Base-by-base conservation (phyloP, 2,888 invertebrate genomes). In the Ophraella communa region DNA sequence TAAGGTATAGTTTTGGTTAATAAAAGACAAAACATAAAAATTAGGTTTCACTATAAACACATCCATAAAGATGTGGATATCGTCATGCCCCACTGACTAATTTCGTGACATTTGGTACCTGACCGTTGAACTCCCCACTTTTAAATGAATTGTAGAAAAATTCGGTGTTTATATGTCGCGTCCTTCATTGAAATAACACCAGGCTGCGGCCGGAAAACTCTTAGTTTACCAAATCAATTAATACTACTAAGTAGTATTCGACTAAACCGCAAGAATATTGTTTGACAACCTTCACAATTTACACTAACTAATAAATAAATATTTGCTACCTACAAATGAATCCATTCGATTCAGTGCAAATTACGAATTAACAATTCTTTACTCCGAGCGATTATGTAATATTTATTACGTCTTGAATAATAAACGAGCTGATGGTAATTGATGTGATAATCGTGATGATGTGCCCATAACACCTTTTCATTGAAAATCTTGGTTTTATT, bases 361-460 rank as follows among this genome's bases (percentile, higher is more conserved):
- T 52, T 63, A 39, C 52, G 21, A 63, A 63, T 53, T 24, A n/a
- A 21, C n/a, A 63, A 53, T 53, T 58, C 53, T 56, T 39, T 35
- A 51, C 30, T 57, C 11, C 21, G 44, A 49, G 17, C 49, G 11
- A 53, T 63, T 63, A 63, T 63, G 63, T 63, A 63, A 63, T 63
- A 39, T 53, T 52, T 53, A 63, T 63, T 63, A 47, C 53, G 57
- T 53, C 45, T 63, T 63, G 63, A 63, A 63, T 63, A 58, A 58
- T 58, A 63, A 63, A 55, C 53, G 47, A 45, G 17, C 18, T 58
- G 33, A 58, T 23, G 20, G 44, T 54, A 61, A 52, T 60, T 24
- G 24, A 54, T 39, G 54, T 30, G 56, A 45, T 56, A 45, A 14
- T 27, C 42, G 24, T 44, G 52, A 30, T 24, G 44, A 49, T 59